Evolutionary conservation across 2,797 vertebrate species (phyloP).

Genomic region (Bufotes viridis): DNA sequence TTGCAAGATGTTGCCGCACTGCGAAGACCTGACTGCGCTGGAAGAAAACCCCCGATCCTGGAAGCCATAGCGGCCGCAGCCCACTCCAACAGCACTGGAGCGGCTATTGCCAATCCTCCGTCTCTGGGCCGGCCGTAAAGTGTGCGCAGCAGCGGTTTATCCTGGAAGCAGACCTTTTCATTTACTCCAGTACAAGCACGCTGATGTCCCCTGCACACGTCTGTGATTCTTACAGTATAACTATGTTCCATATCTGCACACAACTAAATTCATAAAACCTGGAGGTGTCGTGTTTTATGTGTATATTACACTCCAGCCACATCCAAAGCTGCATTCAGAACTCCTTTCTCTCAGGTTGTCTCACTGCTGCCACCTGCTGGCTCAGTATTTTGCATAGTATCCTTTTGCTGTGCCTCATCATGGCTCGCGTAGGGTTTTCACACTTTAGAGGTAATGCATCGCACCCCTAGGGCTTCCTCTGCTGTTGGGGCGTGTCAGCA

Average conservation of each 20-base stretch:
- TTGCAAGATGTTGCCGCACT: constrained; percentile 24
- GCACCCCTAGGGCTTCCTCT: no score
- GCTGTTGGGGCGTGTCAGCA: no score
- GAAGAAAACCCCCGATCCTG: not conserved
- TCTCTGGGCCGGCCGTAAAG: no score
- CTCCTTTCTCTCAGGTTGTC: not conserved
- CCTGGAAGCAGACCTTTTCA: not conserved
- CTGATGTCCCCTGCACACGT: not conserved
- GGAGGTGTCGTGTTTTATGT: not conserved
- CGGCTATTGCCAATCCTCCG: not conserved
- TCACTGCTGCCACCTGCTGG: not conserved
- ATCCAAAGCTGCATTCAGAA: not conserved
- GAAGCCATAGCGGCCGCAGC: not conserved
- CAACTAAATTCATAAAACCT: no score
- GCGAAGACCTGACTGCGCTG: not conserved
- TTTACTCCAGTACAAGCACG: not conserved
- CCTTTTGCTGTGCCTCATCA: no score
- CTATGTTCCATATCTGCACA: no score
- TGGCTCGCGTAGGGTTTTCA: no score
- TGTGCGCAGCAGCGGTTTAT: not conserved
- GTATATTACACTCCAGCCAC: not conserved
- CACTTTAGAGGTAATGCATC: not conserved
- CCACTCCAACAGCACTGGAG: not conserved
- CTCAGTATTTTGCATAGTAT: not conserved
- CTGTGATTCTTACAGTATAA: not conserved